Evolutionary conservation across 2,888 invertebrate species (phyloP), one percentile per base, ranked within the genome.

Genomic region (Microplitis manilae): DNA sequence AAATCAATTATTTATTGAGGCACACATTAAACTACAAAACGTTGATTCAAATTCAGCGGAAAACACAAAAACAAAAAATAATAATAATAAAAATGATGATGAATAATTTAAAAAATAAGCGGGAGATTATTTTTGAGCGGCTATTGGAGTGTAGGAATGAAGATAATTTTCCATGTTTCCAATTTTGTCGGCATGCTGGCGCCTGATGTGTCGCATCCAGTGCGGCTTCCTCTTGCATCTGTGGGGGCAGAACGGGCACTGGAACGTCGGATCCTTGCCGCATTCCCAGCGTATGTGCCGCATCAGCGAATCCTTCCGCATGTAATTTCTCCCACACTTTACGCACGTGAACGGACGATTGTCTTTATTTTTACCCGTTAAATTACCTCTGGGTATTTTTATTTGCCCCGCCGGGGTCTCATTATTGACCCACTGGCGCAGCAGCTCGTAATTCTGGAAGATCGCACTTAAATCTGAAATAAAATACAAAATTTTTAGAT

Each of bases 221-320:
- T 92, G 90, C 4, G 89, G 88, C 80, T 90, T 91, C 70, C 90
- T 88, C 30, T 90, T 89, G 81, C 90, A 90, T 39, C 88, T 86
- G 68, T 91, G 89, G 1, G 88, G 87, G 81, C 91, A 91, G 80
- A 90, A 90, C 0, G 90, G 89, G 77, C 92, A 92, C 71, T 90
- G 89, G 80, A 92, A 91, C 69, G 89, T 87, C 4, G 92, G 91
- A 77, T 91, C 91, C 80, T 91, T 91, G 73, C 91, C 91, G 82
- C 92, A 92, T 79, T 92, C 92, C 89, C 91, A 91, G 41, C 89
- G 91, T 83, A 91, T 89, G 81, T 93, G 93, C 7, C 93, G 90
- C 81, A 92, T 92, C 77, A 94, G 86, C 78, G 93, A 93, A 13
- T 93, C 92, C 85, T 93, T 93, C 65, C 93, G 91, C 84, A 92